Evolutionary conservation across 2,797 vertebrate genomes (phyloP).

Genomic region (Ptychadena robeensis): DNA sequence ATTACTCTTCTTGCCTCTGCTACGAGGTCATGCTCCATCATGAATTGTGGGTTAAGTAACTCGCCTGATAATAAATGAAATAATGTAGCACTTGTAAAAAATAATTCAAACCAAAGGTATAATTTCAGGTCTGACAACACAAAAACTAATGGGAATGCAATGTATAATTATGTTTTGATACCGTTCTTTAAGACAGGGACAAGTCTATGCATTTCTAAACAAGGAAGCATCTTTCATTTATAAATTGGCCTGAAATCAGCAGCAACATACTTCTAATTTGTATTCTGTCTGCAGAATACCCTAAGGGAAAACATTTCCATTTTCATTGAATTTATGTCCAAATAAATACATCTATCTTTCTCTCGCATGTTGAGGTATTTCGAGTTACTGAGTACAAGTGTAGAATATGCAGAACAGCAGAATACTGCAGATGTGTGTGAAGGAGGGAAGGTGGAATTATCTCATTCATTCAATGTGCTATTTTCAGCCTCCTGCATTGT

Average conservation of each 20-base stretch:
- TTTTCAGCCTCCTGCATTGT: neutral
- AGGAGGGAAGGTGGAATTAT: constrained; percentile 7
- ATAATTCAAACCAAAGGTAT: neutral
- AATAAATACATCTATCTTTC: constrained; percentile 61
- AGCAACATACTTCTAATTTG: constrained; percentile 55
- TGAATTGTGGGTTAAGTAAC: neutral
- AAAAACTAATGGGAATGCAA: constrained; percentile 42
- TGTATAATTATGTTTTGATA: constrained; percentile 34
- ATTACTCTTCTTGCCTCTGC: constrained; percentile 1
- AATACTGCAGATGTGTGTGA: constrained; percentile 13
- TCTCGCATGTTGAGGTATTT: constrained; percentile 46
- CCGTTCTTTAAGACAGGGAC: constrained; percentile 20
- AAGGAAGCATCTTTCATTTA: constrained; percentile 30
- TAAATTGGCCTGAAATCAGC: constrained; percentile 54
- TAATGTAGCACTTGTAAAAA: constrained; percentile 16
- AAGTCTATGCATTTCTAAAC: constrained; percentile 32
- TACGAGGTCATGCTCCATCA: constrained; percentile 16
- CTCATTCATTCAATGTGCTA: constrained; percentile 18
- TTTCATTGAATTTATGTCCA: constrained; percentile 61
- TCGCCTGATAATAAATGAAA: constrained; percentile 2
- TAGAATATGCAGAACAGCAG: constrained; percentile 26
- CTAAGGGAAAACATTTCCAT: constrained; percentile 59
- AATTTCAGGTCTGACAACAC: constrained; percentile 6
- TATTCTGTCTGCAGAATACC: constrained; percentile 53
- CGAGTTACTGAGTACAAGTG: constrained; percentile 12